Evolutionary conservation across 2,113 vertebrate genomes (phyloP), one percentile per base, ranked within the genome.

Genomic region (Noctilio leporinus): DNA sequence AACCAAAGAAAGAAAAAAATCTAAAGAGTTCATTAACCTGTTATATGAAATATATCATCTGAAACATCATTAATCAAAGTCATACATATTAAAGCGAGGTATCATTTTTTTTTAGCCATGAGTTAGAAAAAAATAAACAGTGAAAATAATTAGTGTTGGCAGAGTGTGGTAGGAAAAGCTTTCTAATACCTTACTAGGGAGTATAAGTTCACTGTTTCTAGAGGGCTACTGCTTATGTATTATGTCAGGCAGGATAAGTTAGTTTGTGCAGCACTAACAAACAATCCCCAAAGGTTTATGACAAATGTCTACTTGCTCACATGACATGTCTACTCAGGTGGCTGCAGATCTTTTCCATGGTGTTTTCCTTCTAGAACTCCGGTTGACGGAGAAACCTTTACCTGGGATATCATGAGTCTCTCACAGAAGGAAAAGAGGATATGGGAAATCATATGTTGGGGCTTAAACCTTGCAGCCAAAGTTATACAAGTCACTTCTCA

Each of bases 261-360:
- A 90, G 47, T 55, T 24, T 5, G 1, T n/a, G 14, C 3, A 7
- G 80, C 28, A 57, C 10, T 73, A 81, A 77, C 38, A 57, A 86
- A 30, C 80, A 77, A 35, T 38, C 75, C 47, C 38, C 51, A 45
- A 16, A 5, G 85, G 80, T 69, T 38, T 38, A 2, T 43, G n/a
- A 57, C 45, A 11, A 26, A 70, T 3, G 9, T 51, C 53, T 49
- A 1, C 73, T 10, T 73, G 77, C 33, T 77, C 69, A 53, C n/a
- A 45, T 0, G n/a, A 28, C 15, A 7, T 2, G 16, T 35, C n/a
- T 70, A 7, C 10, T n/a, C 59, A 86, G 38, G 38, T 2, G 20
- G n/a, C 38, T 12, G 0, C 14, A 28, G 16, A 11, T 73, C 64
- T 59, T 55, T 47, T 30, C 22, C 2, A 4, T 10, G 3, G 0